Evolutionary conservation across 2,113 vertebrate genomes (phyloP).

Genomic region (Pygoscelis antarcticus): DNA sequence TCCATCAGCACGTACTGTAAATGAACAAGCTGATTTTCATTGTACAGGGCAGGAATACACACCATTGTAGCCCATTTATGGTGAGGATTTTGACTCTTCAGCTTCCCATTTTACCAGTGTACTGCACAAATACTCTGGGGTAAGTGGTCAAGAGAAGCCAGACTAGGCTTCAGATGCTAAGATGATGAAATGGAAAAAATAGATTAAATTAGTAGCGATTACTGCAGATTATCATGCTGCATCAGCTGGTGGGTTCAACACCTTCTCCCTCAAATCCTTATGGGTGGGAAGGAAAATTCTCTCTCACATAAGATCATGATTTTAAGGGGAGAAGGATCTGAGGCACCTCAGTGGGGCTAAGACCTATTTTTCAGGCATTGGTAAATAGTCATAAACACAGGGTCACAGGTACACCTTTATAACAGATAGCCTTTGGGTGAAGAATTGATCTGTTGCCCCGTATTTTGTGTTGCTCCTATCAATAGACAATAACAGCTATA

Average conservation of each 20-base stretch:
- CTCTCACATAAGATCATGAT: not conserved
- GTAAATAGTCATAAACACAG: not conserved
- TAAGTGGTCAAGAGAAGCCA: not conserved
- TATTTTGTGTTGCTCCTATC: not conserved
- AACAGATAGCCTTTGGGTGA: not conserved
- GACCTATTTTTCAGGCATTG: not conserved
- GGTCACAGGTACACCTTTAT: not conserved
- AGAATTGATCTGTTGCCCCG: not conserved
- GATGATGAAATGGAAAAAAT: not conserved
- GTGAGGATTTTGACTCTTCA: not conserved
- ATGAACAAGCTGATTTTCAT: not conserved
- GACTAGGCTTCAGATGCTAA: not conserved
- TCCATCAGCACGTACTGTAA: not conserved
- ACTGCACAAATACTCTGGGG: not conserved
- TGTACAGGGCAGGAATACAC: not conserved
- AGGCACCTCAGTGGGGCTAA: not conserved
- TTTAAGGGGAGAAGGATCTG: not conserved
- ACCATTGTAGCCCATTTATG: not conserved
- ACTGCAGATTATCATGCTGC: not conserved
- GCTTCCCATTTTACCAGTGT: not conserved
- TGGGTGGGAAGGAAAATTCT: not conserved
- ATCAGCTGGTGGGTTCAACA: not conserved
- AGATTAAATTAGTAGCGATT: not conserved
- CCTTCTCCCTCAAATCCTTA: not conserved
- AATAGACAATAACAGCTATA: not conserved